Conservation (phyloP, 2,797 vertebrate species). For the Notolabrus celidotus region DNA sequence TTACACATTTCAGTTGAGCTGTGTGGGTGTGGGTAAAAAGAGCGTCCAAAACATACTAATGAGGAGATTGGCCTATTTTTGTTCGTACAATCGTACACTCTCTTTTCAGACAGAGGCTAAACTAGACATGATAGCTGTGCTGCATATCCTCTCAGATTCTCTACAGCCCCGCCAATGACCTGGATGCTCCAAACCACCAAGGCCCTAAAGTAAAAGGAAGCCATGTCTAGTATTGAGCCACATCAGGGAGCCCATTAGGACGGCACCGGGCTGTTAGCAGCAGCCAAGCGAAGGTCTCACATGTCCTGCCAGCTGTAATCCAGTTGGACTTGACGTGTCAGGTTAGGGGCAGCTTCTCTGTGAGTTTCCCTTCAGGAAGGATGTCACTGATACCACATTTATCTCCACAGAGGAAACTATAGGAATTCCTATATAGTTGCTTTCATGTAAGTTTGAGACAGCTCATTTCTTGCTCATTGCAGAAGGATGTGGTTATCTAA, state of each 20-base stretch:
- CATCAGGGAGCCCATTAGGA: constrained; percentile 36
- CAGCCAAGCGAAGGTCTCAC: constrained; percentile 39
- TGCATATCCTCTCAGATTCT: constrained; percentile 7
- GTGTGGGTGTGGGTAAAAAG: constrained; percentile 49
- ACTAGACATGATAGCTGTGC: constrained; percentile 6
- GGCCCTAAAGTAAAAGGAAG: constrained; percentile 7
- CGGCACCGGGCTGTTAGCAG: constrained; percentile 12
- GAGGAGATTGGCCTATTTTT: constrained; percentile 29
- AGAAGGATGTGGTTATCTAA: constrained; percentile 67
- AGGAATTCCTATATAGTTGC: constrained; percentile 37
- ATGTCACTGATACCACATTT: constrained; percentile 36
- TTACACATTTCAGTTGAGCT: constrained; percentile 56
- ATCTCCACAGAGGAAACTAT: constrained; percentile 40
- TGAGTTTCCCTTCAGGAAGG: constrained; percentile 57
- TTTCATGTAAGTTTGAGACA: constrained; percentile 30
- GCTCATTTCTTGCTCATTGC: constrained; percentile 32
- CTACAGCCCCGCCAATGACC: neutral
- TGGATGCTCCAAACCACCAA: constrained; percentile 17
- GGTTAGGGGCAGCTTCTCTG: constrained; percentile 9
- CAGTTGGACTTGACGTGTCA: constrained; percentile 14
- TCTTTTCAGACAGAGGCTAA: constrained; percentile 2
- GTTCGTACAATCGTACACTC: constrained; percentile 12
- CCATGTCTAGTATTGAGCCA: constrained; percentile 31
- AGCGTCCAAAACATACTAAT: constrained; percentile 34
- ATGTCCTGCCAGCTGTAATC: constrained; percentile 49